phyloP scores from a whole-genome alignment of 2,113 vertebrate genomes.

The Psilopogon haemacephalus region DNA sequence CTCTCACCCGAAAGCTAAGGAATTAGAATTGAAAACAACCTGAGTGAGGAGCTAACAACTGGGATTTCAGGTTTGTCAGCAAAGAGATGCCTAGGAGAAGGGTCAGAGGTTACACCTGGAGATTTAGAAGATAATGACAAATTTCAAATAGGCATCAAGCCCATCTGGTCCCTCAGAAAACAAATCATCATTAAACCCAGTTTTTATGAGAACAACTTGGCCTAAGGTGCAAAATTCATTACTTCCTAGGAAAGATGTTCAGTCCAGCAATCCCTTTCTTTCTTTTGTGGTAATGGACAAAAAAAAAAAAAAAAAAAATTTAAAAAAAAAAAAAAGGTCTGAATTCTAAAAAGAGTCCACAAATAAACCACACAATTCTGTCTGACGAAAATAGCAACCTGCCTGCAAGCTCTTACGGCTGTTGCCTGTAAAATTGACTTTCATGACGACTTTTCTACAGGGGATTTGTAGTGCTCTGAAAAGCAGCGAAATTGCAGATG shows the following conservation, averaged over 20 bases:
- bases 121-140: conserved; percentile 1
- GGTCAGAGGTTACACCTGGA: conserved; percentile 42
- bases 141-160: background rate
- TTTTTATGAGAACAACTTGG: background rate
- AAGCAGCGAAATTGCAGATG: background rate
- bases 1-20: background rate
- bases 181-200: background rate
- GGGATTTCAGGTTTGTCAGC: conserved; percentile 47
- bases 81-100: background rate
- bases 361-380: background rate
- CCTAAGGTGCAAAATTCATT: background rate
- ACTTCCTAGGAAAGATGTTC: background rate
- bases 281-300: background rate
- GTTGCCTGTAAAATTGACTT: background rate
- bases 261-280: background rate
- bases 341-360: background rate
- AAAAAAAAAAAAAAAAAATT: background rate
- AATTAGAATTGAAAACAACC: background rate
- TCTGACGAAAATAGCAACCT: background rate
- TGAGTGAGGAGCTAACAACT: background rate
- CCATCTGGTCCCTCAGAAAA: background rate
- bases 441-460: background rate
- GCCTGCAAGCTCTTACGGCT: accelerated
- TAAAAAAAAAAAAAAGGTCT: background rate
- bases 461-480: background rate